Percentiles rank a stretch among this genome's conserved stretches.
Evolutionary conservation across 2,888 invertebrate species (phyloP).

Genomic region (Incurvaria masculella): DNA sequence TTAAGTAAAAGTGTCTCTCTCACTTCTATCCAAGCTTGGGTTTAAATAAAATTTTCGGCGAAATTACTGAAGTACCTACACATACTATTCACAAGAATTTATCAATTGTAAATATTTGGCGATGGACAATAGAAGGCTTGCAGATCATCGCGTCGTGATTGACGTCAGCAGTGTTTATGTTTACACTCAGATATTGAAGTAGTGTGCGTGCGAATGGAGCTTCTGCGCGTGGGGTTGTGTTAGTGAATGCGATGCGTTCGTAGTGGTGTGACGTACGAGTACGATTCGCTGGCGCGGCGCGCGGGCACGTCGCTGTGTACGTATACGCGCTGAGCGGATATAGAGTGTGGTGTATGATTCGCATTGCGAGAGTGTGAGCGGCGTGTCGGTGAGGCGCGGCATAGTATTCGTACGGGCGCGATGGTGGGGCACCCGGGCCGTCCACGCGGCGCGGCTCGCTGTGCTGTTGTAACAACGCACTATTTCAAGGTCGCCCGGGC

Average conservation of each 20-base stretch:
- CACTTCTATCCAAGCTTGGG: too few species aligned
- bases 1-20: too few species aligned
- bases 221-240: slow-evolving; percentile 26
- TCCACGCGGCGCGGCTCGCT: slow-evolving; percentile 42
- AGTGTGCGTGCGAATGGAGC: slow-evolving; percentile 20
- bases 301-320: not conserved
- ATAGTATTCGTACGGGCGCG: too few species aligned
- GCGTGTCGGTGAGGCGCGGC: slow-evolving; percentile 25
- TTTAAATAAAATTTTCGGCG: too few species aligned
- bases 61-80: too few species aligned
- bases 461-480: slow-evolving; percentile 55
- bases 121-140: too few species aligned
- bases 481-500: slow-evolving; percentile 55
- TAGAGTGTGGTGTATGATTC: slow-evolving; percentile 34
- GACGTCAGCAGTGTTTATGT: not conserved
- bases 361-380: slow-evolving; percentile 22
- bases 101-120: too few species aligned
- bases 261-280: slow-evolving; percentile 1
- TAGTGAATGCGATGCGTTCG: slow-evolving; percentile 20
- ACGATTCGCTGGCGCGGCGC: not conserved
- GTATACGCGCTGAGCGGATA: not conserved
- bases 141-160: too few species aligned
- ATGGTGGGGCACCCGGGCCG: slow-evolving; percentile 20
- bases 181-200: slow-evolving; percentile 15
- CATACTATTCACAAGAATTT: too few species aligned